phyloP scores from a whole-genome alignment of 2,113 vertebrate genomes.

The Onychostoma macrolepis region DNA sequence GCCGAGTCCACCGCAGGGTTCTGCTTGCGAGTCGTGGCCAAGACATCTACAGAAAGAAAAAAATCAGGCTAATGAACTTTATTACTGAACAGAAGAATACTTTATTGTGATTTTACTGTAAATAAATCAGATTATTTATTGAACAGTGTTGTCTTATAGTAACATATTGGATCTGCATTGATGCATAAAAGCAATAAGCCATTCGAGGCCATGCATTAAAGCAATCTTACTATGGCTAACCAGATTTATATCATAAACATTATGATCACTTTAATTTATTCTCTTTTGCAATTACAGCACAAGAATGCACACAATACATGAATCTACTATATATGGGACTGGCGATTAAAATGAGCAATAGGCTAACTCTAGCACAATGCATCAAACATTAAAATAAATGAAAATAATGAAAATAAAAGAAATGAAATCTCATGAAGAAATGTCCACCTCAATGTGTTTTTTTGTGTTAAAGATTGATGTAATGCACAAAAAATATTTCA shows the following conservation, averaged over 20 bases:
- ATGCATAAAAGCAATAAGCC: background rate
- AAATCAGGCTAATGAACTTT: background rate
- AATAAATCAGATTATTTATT: background rate
- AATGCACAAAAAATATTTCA: too few relatives aligned
- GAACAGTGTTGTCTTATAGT: background rate
- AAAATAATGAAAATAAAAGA: background rate
- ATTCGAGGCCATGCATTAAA: background rate
- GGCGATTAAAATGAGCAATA: background rate
- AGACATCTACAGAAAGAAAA: constrained; percentile 69
- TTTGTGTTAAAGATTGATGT: too few relatives aligned
- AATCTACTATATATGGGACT: background rate
- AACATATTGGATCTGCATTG: background rate
- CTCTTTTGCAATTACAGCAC: background rate
- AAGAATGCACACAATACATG: background rate
- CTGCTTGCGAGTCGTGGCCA: constrained; percentile 78
- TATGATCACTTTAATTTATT: background rate
- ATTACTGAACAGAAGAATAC: background rate
- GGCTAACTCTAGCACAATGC: background rate
- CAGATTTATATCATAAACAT: background rate
- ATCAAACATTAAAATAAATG: background rate
- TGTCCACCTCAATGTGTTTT: background rate
- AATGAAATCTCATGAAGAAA: background rate
- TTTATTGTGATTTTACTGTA: background rate
- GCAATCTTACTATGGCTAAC: background rate
- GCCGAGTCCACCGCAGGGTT: constrained; percentile 76